A percentile compares a stretch with the other conserved stretches of the same genome.
Conservation (phyloP, 2,797 vertebrate genomes). For the Myotis daubentonii region DNA sequence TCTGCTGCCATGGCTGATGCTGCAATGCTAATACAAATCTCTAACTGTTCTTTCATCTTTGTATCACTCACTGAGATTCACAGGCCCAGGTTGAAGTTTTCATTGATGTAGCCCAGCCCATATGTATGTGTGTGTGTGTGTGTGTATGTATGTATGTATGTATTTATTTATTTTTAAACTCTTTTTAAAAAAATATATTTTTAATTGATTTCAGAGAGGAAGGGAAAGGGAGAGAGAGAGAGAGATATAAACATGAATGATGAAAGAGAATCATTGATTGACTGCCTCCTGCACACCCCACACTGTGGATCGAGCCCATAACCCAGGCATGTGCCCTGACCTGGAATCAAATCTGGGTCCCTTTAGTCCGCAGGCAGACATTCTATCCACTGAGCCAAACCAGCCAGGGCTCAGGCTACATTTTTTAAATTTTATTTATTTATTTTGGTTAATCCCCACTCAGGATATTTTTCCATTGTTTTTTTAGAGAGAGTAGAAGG, state of each 20-base stretch:
- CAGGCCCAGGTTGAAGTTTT: neutral
- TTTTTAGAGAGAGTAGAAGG: too few relatives aligned
- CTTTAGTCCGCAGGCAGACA: neutral
- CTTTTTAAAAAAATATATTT: too few relatives aligned
- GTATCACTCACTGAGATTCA: neutral
- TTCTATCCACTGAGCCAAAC: neutral
- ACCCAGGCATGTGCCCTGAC: neutral
- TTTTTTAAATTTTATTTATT: too few relatives aligned
- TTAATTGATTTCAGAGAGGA: neutral
- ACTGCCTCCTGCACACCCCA: neutral
- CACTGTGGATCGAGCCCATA: neutral
- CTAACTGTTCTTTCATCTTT: neutral
- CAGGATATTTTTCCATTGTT: too few relatives aligned
- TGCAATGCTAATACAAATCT: neutral
- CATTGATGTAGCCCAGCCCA: neutral
- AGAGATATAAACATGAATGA: neutral
- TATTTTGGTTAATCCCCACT: too few relatives aligned
- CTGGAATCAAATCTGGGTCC: neutral
- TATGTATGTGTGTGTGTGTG: neutral
- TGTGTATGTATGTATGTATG: too few relatives aligned
- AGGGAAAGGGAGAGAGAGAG: neutral
- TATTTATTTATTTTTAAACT: too few relatives aligned
- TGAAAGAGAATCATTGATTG: neutral
- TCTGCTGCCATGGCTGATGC: neutral
- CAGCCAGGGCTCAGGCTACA: neutral